Conservation (phyloP, 2,113 vertebrate genomes). For the Antechinus flavipes region DNA sequence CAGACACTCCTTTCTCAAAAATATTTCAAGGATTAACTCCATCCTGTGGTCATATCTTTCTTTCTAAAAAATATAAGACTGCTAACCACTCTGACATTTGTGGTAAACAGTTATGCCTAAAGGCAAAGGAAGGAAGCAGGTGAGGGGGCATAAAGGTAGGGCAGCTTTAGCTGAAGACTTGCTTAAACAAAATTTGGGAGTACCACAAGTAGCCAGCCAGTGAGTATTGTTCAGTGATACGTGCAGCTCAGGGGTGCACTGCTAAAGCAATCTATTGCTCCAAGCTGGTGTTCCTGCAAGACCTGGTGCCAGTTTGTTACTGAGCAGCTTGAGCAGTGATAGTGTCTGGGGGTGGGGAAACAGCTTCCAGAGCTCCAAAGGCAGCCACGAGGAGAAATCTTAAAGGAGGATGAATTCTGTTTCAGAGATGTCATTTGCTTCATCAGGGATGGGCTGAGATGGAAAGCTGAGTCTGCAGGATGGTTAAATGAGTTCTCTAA, state of each 20-base stretch:
- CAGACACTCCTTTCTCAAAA: not conserved
- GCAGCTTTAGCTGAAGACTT: not conserved
- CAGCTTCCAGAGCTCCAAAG: constrained; percentile 1
- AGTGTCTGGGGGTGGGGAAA: not conserved
- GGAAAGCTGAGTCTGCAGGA: not conserved
- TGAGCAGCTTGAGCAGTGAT: constrained; percentile 6
- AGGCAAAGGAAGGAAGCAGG: not conserved
- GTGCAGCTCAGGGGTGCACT: constrained; percentile 5
- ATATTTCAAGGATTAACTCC: constrained; percentile 3
- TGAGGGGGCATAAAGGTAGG: not conserved
- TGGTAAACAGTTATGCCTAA: not conserved
- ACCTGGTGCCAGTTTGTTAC: constrained; percentile 26
- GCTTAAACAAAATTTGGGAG: not conserved
- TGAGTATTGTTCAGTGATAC: not conserved
- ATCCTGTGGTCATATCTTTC: not conserved
- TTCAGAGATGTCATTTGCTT: constrained; percentile 38
- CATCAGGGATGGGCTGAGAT: not conserved
- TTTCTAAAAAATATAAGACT: not conserved
- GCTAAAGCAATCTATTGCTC: not conserved
- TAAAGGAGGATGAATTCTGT: not conserved
- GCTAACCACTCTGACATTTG: not conserved
- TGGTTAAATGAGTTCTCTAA: not conserved
- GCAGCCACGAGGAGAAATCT: constrained; percentile 21
- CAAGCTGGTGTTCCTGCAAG: not conserved
- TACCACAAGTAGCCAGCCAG: not conserved